phyloP scores from a whole-genome alignment of 1,140 invertebrate species.

The Drosophila grimshawi region DNA sequence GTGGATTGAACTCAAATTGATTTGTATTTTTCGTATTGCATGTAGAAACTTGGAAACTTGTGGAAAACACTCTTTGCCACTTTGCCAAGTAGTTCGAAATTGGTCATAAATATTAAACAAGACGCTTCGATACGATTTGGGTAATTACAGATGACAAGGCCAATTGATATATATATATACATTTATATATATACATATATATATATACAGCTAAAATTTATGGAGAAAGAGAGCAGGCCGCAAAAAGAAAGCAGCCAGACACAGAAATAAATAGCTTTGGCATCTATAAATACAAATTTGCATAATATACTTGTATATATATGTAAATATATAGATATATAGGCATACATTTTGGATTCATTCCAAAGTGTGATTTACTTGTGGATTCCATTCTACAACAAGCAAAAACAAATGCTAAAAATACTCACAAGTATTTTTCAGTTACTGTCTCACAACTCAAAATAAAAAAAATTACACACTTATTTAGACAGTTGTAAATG shows the following conservation, averaged over 20 bases:
- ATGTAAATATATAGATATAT: slow-evolving; percentile 21
- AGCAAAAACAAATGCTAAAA: neutral
- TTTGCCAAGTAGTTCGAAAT: slow-evolving; percentile 13
- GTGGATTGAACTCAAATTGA: too few species aligned
- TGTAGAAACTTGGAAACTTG: neutral
- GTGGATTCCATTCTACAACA: slow-evolving; percentile 7
- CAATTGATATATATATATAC: neutral
- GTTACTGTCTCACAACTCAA: neutral
- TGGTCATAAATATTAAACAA: slow-evolving; percentile 49
- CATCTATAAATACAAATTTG: slow-evolving; percentile 27
- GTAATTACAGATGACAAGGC: slow-evolving; percentile 40
- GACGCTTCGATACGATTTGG: slow-evolving; percentile 3
- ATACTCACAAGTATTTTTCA: neutral
- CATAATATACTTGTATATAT: slow-evolving; percentile 32
- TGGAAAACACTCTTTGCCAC: too few species aligned
- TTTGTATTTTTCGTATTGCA: too few species aligned
- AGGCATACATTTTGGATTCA: slow-evolving; percentile 59
- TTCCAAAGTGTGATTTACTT: slow-evolving; percentile 65
- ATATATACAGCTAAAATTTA: neutral
- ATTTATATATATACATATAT: neutral
- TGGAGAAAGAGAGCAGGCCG: slow-evolving; percentile 17
- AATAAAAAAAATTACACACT: neutral
- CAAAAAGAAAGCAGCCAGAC: slow-evolving; percentile 2
- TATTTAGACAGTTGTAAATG: neutral
- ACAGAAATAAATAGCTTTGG: slow-evolving; percentile 25